Conservation (phyloP, 2,797 vertebrate genomes). For the Eidolon dupreanum region DNA sequence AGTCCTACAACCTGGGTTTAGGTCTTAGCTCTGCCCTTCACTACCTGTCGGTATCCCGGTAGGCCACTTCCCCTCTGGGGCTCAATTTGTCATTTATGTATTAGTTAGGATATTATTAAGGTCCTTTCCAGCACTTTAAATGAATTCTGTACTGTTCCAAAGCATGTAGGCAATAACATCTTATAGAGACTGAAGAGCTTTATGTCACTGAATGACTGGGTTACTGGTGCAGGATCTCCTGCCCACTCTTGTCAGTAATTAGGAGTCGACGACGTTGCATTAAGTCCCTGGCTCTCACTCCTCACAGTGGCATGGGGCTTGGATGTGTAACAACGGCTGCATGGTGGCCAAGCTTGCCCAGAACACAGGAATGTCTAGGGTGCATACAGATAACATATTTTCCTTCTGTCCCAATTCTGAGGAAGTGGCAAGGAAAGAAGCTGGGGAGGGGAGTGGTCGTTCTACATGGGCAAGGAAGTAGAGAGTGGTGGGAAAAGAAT, state of each 20-base stretch:
- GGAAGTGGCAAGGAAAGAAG: neutral
- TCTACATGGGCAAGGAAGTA: neutral
- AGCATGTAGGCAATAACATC: neutral
- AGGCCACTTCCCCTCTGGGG: neutral
- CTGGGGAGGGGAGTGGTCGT: too few species aligned
- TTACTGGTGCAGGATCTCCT: neutral
- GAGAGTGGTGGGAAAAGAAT: neutral
- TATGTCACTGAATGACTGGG: neutral
- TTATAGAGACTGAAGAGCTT: neutral
- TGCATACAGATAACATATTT: neutral
- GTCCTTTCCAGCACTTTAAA: neutral
- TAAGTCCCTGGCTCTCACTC: neutral
- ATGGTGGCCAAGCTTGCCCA: neutral
- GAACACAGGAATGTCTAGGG: neutral
- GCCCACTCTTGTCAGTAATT: rapidly evolving
- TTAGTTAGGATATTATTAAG: neutral
- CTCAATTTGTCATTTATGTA: neutral
- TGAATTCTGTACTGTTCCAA: neutral
- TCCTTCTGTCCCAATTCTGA: neutral
- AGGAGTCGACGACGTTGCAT: rapidly evolving
- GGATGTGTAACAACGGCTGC: rapidly evolving
- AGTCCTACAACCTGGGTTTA: neutral
- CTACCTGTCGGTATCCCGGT: rapidly evolving
- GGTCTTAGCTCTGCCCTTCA: neutral
- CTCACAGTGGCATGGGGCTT: neutral